These are phyloP conservation scores for Shargacucullia verbasci DNA, from an alignment of 2,888 invertebrate species.

Conservation along the genomic window DNA sequence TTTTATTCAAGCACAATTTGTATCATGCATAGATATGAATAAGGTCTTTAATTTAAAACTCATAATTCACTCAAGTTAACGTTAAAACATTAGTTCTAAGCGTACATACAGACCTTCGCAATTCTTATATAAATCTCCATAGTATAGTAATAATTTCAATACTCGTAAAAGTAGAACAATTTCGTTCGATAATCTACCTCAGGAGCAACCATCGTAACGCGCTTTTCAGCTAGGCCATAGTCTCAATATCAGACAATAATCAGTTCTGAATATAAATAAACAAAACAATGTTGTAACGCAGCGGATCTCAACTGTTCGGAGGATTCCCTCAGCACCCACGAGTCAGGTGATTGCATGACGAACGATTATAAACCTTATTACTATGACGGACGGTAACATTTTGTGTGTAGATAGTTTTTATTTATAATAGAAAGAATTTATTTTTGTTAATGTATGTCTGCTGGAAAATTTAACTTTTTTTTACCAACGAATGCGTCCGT, in stretches of 20 bases:
- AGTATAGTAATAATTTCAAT: too few species aligned
- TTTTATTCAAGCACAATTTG: too few species aligned
- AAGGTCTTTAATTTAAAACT: too few species aligned
- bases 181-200: too few species aligned
- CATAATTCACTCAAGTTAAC: too few species aligned
- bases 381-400: constrained; percentile 59
- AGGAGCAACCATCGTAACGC: background rate
- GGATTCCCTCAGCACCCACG: constrained; percentile 94
- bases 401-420: constrained; percentile 58
- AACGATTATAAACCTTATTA: constrained; percentile 62
- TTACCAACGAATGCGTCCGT: constrained; percentile 6
- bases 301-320: constrained; percentile 94
- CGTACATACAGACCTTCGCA: too few species aligned
- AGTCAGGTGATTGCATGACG: constrained; percentile 92
- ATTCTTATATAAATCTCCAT: too few species aligned
- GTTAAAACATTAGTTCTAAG: too few species aligned
- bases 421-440: constrained; percentile 26
- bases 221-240: background rate
- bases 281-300: constrained; percentile 77
- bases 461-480: background rate
- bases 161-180: too few species aligned
- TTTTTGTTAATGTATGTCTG: background rate
- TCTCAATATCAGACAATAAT: constrained; percentile 18
- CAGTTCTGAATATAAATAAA: constrained; percentile 43
- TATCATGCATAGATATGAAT: too few species aligned